Evolutionary conservation across 2,113 vertebrate species (phyloP), one percentile per base, ranked within the genome.

Genomic region (Apteryx owenii): DNA sequence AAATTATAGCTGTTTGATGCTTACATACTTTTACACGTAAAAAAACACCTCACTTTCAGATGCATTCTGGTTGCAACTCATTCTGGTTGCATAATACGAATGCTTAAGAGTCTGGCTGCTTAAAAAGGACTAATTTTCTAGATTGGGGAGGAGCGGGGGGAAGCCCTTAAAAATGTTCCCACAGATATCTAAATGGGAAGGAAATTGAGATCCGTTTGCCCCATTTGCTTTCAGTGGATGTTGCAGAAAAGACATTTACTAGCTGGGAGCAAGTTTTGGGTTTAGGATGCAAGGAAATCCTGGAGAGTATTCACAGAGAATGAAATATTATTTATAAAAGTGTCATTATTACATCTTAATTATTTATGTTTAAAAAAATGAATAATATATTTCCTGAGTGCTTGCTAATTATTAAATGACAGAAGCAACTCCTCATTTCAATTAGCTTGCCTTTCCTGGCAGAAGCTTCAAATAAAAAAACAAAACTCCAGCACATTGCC

Each of bases 391-490:
- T 92, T 93, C 92, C 92, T 80, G 81, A 95, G 91, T 97, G 92
- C 81, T 91, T 97, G 94, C 96, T 97, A 97, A 97, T 97, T 97
- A 97, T 95, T 96, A 94, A 94, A 97, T 95, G 91, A 96, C 92
- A 96, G 89, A 97, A 96, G 87, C 90, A 96, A 83, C 84, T 95
- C 84, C 89, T 92, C 58, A 80, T 89, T 95, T 96, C 94, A 96
- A 95, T 88, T 95, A 92, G 58, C 75, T 94, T 93, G 78, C 62
- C 48, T 92, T 94, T 96, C 79, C 68, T 97, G 95, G 96, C 94
- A 96, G 40, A 62, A 95, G 65, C 91, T 95, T 95, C 86, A 96
- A 96, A 95, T 50, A 64, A 79, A 92, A 83, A 93, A 95, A 73
- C 50, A 93, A 75, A 94, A 86, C 89, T 72, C 65, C 54, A 93